Evolutionary conservation across 2,113 vertebrate species (phyloP).

Genomic region (Stercorarius parasiticus): DNA sequence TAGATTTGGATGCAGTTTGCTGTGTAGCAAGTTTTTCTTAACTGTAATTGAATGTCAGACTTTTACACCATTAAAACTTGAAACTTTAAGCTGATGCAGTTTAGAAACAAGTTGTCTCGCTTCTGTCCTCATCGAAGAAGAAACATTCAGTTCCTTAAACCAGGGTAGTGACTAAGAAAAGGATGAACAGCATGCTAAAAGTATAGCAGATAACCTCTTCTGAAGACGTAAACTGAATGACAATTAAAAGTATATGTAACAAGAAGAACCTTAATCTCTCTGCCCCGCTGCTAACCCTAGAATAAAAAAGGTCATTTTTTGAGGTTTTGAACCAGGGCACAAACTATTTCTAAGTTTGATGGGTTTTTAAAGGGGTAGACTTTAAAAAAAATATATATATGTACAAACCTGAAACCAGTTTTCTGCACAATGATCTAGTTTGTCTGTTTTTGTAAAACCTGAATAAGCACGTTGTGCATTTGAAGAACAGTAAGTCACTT

Average conservation of each 20-base stretch:
- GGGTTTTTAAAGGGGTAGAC: constrained; percentile 19
- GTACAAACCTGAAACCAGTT: background rate
- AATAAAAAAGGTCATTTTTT: background rate
- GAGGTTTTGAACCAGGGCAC: background rate
- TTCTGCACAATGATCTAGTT: constrained; percentile 4
- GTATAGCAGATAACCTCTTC: constrained; percentile 33
- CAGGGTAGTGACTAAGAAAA: background rate
- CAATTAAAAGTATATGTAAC: background rate
- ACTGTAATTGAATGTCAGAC: constrained; percentile 65
- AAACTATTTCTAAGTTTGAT: background rate
- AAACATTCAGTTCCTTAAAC: constrained; percentile 30
- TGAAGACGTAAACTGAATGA: background rate
- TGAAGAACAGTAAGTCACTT: constrained; percentile 41
- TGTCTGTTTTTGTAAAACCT: constrained; percentile 36
- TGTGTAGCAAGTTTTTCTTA: constrained; percentile 66
- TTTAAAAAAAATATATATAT: background rate
- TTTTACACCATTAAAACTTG: constrained; percentile 71
- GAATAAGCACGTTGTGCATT: constrained; percentile 21
- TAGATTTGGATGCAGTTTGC: constrained; percentile 61
- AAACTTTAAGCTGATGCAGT: constrained; percentile 64
- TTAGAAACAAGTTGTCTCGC: constrained; percentile 65
- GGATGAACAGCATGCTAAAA: background rate
- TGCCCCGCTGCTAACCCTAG: background rate
- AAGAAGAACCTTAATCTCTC: background rate
- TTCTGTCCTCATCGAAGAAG: constrained; percentile 57